Conservation (phyloP, 2,888 invertebrate species). For the Osmoderma eremita region DNA sequence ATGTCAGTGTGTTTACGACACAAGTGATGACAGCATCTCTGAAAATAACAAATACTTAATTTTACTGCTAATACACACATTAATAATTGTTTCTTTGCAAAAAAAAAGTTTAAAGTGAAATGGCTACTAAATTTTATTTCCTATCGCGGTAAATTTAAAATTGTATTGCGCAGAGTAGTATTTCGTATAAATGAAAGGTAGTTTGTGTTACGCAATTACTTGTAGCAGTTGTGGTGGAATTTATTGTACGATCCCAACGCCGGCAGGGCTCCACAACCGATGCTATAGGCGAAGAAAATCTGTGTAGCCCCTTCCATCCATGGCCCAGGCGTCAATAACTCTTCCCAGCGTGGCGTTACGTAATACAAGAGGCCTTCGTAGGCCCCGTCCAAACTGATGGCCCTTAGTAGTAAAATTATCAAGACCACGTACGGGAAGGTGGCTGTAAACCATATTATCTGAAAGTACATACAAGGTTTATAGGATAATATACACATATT, state of each 20-base stretch:
- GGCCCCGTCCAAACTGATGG: constrained; percentile 75
- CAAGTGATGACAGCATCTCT: constrained; percentile 79
- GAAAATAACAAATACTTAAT: constrained; percentile 27
- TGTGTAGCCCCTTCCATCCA: constrained; percentile 84
- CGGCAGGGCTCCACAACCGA: constrained; percentile 79
- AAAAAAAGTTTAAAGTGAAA: too few species aligned
- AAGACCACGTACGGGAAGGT: constrained; percentile 79
- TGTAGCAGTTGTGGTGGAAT: constrained; percentile 80
- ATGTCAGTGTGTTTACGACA: constrained; percentile 76
- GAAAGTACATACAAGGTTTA: constrained; percentile 46
- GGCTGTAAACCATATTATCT: constrained; percentile 82
- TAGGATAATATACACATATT: background rate
- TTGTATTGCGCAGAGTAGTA: background rate
- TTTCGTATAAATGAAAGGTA: constrained; percentile 6
- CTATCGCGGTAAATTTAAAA: too few species aligned
- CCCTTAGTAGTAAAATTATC: constrained; percentile 72
- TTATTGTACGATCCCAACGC: constrained; percentile 80
- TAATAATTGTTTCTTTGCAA: too few species aligned
- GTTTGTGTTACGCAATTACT: constrained; percentile 62
- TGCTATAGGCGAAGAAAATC: constrained; percentile 82
- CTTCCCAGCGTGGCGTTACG: constrained; percentile 71
- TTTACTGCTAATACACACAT: too few species aligned
- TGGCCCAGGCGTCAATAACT: constrained; percentile 66
- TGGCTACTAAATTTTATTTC: too few species aligned
- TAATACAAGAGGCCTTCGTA: constrained; percentile 73